phyloP scores from a whole-genome alignment of 2,797 vertebrate species.

The Anisognathus igniventris region DNA sequence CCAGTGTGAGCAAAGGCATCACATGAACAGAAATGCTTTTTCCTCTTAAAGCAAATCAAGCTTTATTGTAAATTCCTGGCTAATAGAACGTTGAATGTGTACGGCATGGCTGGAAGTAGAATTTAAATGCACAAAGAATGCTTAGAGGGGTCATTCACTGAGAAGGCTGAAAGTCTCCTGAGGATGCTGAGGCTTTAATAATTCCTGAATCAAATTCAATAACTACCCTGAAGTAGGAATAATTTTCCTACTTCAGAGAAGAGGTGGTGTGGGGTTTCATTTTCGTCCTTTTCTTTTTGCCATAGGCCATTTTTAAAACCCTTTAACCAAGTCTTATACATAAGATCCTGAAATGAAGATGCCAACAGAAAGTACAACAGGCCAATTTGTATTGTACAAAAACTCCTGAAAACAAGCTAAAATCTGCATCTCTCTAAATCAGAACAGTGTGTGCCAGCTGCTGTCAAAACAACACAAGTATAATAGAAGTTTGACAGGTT shows the following conservation, averaged over 20 bases:
- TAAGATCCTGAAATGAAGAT: neutral
- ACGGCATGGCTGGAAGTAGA: neutral
- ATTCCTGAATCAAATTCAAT: neutral
- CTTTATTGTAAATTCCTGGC: neutral
- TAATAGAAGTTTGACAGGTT: neutral
- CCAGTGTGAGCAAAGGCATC: neutral
- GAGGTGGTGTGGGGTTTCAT: neutral
- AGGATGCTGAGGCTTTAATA: neutral
- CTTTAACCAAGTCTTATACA: neutral
- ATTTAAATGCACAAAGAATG: neutral
- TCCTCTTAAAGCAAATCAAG: neutral
- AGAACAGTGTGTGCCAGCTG: neutral
- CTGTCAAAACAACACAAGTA: neutral
- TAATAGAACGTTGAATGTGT: rapidly evolving
- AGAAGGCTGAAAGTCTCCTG: neutral
- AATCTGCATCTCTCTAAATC: neutral
- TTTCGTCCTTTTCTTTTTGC: neutral
- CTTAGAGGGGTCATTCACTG: neutral
- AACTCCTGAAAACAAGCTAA: neutral
- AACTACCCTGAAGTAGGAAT: neutral
- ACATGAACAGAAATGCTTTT: neutral
- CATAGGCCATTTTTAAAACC: neutral
- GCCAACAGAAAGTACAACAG: neutral
- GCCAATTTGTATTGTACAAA: neutral
- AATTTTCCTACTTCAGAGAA: neutral